Evolutionary conservation across 2,113 vertebrate genomes (phyloP).

Genomic region (Ptyas mucosa): DNA sequence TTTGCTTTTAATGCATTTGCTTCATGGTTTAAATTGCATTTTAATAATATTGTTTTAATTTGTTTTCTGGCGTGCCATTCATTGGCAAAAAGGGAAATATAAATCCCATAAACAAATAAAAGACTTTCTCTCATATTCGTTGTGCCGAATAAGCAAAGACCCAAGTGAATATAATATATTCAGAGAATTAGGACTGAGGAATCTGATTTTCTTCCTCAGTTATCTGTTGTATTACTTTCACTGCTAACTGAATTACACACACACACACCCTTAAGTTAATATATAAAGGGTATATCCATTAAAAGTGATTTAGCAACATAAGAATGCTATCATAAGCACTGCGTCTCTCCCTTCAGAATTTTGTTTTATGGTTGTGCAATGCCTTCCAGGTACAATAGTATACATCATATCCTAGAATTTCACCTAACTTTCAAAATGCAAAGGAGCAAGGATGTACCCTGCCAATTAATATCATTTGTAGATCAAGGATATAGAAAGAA

Average conservation of each 20-base stretch:
- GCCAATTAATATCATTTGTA: not conserved
- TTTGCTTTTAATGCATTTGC: not conserved
- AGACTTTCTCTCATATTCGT: not conserved
- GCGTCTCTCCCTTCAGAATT: not conserved
- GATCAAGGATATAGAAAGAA: not conserved
- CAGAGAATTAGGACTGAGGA: not conserved
- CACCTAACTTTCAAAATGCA: not conserved
- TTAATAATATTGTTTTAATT: not conserved
- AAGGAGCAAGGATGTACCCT: not conserved
- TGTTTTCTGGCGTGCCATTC: not conserved
- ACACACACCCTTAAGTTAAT: not conserved
- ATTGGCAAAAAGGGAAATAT: not conserved
- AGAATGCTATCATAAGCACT: not conserved
- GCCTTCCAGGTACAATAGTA: not conserved
- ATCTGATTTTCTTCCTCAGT: not conserved
- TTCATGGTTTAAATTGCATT: not conserved
- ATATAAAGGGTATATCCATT: not conserved
- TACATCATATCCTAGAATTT: not conserved
- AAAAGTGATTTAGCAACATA: not conserved
- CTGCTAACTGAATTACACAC: not conserved
- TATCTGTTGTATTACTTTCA: constrained; percentile 1
- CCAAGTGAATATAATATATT: not conserved
- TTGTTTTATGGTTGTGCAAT: not conserved
- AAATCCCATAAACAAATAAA: not conserved
- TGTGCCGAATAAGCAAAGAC: not conserved